Base-by-base conservation (phyloP, 2,113 vertebrate genomes). In the Hassar affinis region DNA sequence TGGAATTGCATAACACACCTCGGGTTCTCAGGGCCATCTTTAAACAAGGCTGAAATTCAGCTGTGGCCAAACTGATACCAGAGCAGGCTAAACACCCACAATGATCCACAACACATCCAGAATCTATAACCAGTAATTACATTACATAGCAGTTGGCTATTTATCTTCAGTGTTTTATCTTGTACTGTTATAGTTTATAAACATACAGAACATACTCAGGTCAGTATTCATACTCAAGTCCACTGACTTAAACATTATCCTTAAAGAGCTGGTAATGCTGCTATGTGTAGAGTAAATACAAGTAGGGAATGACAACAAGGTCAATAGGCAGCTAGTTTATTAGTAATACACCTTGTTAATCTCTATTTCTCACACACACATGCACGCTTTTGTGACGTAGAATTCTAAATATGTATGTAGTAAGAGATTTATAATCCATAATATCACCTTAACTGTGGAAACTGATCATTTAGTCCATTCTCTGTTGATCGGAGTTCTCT, bases 11-110 rank as follows among this genome's bases (percentile, higher is more conserved):
- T 20, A n/a, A 1, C 57, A 47, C 56, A n/a, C 71, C 6, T 75
- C 57, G 8, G 69, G n/a, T 15, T 80, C 42, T 77, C 51, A 68
- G 14, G 78, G 22, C 51, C 27, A 52, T 68, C 51, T 11, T 82
- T 81, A 30, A 45, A 51, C 52, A 59, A 86, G 66, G 33, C 59
- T 85, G 68, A 15, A 76, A 69, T 30, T 35, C 69, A 81, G 15
- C 61, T 61, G 45, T 27, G 59, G 76, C 83, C 72, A 81, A 52
- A 88, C 56, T 20, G 68, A 47, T 59, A 45, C 15, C 8, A 47
- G 30, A 30, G 52, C 79, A 15, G 12, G 42, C 12, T 6, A 72
- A 72, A 2, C 47, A 25, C n/a, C 69, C 42, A 47, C 25, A 47
- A 27, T 72, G 8, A 69, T 69, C 35, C 11, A 35, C 18, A 33